Conservation (phyloP, 2,888 invertebrate species). For the Cheilosia vernalis region DNA sequence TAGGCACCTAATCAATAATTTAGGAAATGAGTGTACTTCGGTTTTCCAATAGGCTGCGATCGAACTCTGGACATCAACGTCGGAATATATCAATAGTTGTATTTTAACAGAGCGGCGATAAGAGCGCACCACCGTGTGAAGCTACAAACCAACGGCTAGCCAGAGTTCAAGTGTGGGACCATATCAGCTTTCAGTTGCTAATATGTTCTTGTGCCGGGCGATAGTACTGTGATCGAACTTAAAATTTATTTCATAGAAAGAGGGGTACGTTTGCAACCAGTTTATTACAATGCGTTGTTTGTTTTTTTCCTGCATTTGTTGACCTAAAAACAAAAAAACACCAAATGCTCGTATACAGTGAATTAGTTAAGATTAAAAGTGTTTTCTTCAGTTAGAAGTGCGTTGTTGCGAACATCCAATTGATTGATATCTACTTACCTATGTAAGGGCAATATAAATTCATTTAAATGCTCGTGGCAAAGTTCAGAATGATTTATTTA, state of each 20-base stretch:
- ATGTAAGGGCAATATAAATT: not conserved
- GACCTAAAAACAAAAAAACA: not conserved
- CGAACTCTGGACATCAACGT: slow-evolving; percentile 38
- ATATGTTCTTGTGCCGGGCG: slow-evolving; percentile 30
- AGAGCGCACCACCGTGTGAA: slow-evolving; percentile 3
- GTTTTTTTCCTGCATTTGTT: not conserved
- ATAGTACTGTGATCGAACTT: not conserved
- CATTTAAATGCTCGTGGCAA: slow-evolving; percentile 8
- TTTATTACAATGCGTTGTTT: no score
- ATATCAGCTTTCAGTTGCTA: slow-evolving; percentile 38
- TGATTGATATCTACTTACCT: not conserved
- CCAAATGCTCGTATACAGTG: not conserved
- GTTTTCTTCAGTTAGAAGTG: no score
- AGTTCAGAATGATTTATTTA: slow-evolving; percentile 38
- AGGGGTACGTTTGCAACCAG: slow-evolving; percentile 1
- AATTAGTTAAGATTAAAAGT: no score
- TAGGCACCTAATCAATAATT: slow-evolving; percentile 21
- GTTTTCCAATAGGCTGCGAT: slow-evolving; percentile 12
- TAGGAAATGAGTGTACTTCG: slow-evolving; percentile 2
- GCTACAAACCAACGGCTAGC: slow-evolving; percentile 6
- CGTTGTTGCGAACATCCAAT: not conserved
- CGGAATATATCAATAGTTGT: slow-evolving; percentile 7
- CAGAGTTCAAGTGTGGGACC: slow-evolving; percentile 28
- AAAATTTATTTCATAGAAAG: slow-evolving; percentile 2
- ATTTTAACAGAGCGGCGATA: slow-evolving; percentile 28